phyloP scores from a whole-genome alignment of 2,888 invertebrate species.

The Lepas anatifera region DNA sequence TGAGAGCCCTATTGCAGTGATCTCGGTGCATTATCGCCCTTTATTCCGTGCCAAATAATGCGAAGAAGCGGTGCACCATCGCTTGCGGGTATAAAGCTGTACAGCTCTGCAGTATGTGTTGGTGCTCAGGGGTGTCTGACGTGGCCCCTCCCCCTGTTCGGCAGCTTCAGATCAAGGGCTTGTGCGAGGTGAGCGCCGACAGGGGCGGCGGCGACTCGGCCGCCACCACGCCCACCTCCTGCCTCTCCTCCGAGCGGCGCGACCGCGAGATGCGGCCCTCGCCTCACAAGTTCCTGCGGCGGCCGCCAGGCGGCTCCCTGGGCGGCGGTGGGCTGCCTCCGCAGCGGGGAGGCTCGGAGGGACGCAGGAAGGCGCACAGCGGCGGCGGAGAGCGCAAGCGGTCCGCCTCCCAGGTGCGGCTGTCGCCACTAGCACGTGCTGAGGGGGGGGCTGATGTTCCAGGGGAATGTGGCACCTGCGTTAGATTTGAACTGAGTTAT shows the following conservation, averaged over 20 bases:
- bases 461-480: too few species aligned
- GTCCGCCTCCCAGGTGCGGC: slow-evolving; percentile 14
- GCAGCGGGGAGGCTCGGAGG: neutral
- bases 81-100: too few species aligned
- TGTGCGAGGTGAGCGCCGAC: slow-evolving; percentile 25
- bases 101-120: too few species aligned
- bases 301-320: slow-evolving; percentile 1
- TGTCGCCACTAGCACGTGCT: too few species aligned
- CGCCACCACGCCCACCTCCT: slow-evolving; percentile 23
- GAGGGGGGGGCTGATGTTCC: too few species aligned
- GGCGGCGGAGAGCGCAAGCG: neutral
- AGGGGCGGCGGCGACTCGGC: slow-evolving; percentile 22
- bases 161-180: slow-evolving; percentile 23
- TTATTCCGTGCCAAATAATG: too few species aligned
- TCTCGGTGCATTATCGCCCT: too few species aligned
- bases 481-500: too few species aligned
- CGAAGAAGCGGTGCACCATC: too few species aligned
- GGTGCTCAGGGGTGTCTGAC: too few species aligned
- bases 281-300: slow-evolving; percentile 7
- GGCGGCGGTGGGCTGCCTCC: neutral
- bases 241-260: slow-evolving; percentile 3
- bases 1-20: too few species aligned
- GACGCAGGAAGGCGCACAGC: neutral
- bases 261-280: neutral
- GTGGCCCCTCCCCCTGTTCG: neutral